A percentile compares a stretch with the other conserved stretches of the same genome.
Conservation (phyloP, 2,888 invertebrate species). For the Caenorhabditis sp. region DNA sequence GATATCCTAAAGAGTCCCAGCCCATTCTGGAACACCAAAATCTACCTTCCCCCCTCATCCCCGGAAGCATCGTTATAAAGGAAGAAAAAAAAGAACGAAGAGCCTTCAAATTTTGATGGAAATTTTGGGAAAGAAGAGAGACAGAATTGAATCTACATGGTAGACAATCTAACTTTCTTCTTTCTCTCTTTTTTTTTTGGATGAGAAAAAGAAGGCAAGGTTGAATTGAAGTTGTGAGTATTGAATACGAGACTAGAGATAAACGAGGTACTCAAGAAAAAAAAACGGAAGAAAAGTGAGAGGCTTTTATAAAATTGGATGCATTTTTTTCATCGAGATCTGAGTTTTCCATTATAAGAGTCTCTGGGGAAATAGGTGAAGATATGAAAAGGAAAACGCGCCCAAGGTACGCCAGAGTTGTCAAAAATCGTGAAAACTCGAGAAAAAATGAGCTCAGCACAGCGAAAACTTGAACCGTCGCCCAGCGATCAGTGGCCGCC, state of each 20-base stretch:
- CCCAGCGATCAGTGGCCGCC: too few species aligned
- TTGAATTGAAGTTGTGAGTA: constrained; percentile 2
- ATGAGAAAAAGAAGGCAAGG: neutral
- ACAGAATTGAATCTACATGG: constrained; percentile 9
- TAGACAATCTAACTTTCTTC: neutral
- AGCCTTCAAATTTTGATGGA: neutral
- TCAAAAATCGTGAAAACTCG: too few species aligned
- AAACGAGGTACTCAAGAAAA: constrained; percentile 24
- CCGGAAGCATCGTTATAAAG: too few species aligned
- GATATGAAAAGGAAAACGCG: too few species aligned
- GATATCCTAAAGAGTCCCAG: neutral
- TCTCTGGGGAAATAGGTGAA: neutral
- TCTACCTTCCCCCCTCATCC: neutral
- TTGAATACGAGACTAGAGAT: constrained; percentile 2
- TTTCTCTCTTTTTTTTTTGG: too few species aligned
- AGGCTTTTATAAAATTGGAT: constrained; percentile 32
- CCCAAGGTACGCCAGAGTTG: too few species aligned
- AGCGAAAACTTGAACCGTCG: too few species aligned
- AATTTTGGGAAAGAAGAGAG: neutral
- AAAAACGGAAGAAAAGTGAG: neutral
- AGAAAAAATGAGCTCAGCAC: too few species aligned
- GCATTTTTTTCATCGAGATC: neutral
- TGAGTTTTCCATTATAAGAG: neutral
- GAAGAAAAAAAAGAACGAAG: neutral
- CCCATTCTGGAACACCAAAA: neutral